Conservation (phyloP, 2,888 invertebrate genomes). For the Hyposoter didymator region DNA sequence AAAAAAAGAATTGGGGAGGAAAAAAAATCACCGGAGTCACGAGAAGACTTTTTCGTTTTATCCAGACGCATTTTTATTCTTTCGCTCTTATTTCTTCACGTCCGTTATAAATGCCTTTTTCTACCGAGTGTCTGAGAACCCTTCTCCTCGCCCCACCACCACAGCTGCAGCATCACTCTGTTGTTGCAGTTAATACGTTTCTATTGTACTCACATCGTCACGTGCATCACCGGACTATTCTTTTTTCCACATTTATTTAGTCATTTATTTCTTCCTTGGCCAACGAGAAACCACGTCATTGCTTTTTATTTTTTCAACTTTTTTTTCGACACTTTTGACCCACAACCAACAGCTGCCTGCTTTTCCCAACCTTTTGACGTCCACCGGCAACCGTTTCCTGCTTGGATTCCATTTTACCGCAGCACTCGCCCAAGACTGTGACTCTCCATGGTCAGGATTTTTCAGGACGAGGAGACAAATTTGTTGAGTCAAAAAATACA, state of each 20-base stretch:
- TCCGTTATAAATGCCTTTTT: slow-evolving; percentile 52
- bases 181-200: slow-evolving; percentile 70
- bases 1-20: neutral
- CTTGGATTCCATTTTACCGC: neutral
- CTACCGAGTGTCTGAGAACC: slow-evolving; percentile 26
- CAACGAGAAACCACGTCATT: neutral
- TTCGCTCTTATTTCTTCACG: slow-evolving; percentile 14
- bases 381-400: neutral
- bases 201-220: slow-evolving; percentile 62
- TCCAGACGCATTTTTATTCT: slow-evolving; percentile 41
- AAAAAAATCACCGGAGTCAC: slow-evolving; percentile 33
- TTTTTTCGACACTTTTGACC: slow-evolving; percentile 21
- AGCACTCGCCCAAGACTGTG: no score
- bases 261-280: slow-evolving; percentile 29
- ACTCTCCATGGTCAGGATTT: no score
- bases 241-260: slow-evolving; percentile 32
- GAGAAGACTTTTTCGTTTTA: slow-evolving; percentile 53
- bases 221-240: slow-evolving; percentile 19
- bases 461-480: no score
- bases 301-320: slow-evolving; percentile 24
- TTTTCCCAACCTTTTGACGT: neutral
- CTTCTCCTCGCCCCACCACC: slow-evolving; percentile 8
- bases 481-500: no score
- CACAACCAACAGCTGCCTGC: neutral
- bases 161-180: slow-evolving; percentile 52